A percentile compares a stretch with the other conserved stretches of the same genome.
phyloP scores from a whole-genome alignment of 2,113 vertebrate species.

The Aptenodytes forsteri region DNA sequence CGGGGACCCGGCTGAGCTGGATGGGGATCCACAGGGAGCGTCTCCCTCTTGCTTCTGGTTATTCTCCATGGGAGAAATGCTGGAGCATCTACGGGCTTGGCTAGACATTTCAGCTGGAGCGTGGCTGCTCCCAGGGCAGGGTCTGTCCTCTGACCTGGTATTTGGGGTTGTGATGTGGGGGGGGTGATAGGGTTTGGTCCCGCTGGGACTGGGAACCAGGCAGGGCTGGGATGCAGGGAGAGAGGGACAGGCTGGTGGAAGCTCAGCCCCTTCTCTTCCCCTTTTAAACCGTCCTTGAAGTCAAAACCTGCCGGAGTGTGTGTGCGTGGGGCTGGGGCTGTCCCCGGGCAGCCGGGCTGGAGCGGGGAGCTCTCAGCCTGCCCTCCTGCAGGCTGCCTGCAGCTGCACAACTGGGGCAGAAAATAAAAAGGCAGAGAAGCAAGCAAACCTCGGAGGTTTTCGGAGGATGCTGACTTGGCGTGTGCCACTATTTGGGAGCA shows the following conservation, averaged over 20 bases:
- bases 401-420: rapidly evolving
- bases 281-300: neutral
- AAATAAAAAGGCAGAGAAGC: neutral
- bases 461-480: neutral
- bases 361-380: neutral
- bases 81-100: neutral
- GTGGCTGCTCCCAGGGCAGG: neutral
- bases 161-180: neutral
- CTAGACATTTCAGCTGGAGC: neutral
- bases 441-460: neutral
- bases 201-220: neutral
- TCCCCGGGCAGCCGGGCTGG: neutral
- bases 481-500: neutral
- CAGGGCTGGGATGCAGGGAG: neutral
- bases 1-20: neutral
- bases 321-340: neutral
- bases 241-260: neutral
- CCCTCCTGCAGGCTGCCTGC: rapidly evolving
- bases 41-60: neutral
- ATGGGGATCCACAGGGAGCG: neutral
- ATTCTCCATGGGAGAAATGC: neutral
- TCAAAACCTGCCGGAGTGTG: neutral
- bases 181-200: neutral
- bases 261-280: neutral
- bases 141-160: conserved; percentile 38